Percentiles rank a stretch among this genome's conserved stretches.
Conservation (phyloP, 2,888 invertebrate genomes). For the Clostera curtula region DNA sequence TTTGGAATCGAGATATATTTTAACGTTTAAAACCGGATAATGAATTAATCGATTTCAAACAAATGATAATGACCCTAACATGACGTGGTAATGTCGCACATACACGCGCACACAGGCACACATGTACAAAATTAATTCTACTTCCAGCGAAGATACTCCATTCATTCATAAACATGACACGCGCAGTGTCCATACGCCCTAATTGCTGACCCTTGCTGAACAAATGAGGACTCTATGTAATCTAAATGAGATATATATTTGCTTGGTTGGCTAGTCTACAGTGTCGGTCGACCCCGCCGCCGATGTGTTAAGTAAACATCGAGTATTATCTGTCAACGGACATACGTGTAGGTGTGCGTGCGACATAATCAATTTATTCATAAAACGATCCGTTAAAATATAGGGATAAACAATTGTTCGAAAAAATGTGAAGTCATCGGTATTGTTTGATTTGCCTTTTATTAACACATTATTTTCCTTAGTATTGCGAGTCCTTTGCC, state of each 20-base stretch:
- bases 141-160: conserved; percentile 67
- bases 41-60: too few species aligned
- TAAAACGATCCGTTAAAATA: conserved; percentile 43
- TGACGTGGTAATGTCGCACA: conserved; percentile 29
- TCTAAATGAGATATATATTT: conserved; percentile 35
- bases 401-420: too few species aligned
- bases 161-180: conserved; percentile 64
- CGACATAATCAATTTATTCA: conserved; percentile 60
- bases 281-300: conserved; percentile 62
- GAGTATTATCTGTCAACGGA: conserved; percentile 73
- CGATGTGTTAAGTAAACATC: conserved; percentile 73
- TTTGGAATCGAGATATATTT: too few species aligned
- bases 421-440: too few species aligned
- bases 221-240: conserved; percentile 51
- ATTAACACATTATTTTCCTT: too few species aligned
- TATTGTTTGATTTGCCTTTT: too few species aligned
- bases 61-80: too few species aligned
- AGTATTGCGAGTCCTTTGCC: too few species aligned
- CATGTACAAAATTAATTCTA: conserved; percentile 43
- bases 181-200: conserved; percentile 43
- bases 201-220: conserved; percentile 33
- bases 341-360: conserved; percentile 53
- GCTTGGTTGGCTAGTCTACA: too few species aligned
- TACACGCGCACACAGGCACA: conserved; percentile 35
- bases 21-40: too few species aligned